A percentile compares a stretch with the other conserved stretches of the same genome.
These are phyloP conservation scores for Pithys albifrons DNA, from an alignment of 2,113 vertebrate species.

Conservation along the genomic window DNA sequence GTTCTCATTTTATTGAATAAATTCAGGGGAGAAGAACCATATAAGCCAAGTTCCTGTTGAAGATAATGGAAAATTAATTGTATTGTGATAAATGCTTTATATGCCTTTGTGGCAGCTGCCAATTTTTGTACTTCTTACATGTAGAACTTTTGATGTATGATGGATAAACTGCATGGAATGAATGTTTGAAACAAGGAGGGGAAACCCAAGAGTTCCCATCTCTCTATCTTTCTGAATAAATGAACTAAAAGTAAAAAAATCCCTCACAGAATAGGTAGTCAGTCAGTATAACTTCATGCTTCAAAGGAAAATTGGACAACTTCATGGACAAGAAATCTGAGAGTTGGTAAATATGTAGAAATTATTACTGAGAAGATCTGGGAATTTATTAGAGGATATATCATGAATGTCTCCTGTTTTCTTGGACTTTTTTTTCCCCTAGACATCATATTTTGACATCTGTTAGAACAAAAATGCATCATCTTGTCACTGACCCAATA, in stretches of 20 bases:
- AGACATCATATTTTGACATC: background rate
- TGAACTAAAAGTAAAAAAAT: background rate
- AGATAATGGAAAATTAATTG: background rate
- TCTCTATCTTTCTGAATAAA: background rate
- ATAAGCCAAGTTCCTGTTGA: background rate
- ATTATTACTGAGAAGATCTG: background rate
- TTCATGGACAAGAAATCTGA: background rate
- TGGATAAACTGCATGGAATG: background rate
- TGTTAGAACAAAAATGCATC: background rate
- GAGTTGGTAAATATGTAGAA: conserved; percentile 2
- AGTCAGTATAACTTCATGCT: background rate
- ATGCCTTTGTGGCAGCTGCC: background rate
- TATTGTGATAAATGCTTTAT: background rate
- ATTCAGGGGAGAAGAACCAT: background rate
- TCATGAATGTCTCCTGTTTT: background rate
- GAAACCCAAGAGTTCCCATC: background rate
- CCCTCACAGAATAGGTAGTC: background rate
- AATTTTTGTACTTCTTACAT: background rate
- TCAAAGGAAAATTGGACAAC: background rate
- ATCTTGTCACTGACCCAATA: background rate
- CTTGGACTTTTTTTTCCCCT: background rate
- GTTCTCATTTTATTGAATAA: background rate
- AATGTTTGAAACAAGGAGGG: background rate
- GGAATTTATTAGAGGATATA: background rate
- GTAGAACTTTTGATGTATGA: background rate